A percentile compares a stretch with the other conserved stretches of the same genome.
phyloP scores from a whole-genome alignment of 2,113 vertebrate genomes.

The Stictonetta naevosa region DNA sequence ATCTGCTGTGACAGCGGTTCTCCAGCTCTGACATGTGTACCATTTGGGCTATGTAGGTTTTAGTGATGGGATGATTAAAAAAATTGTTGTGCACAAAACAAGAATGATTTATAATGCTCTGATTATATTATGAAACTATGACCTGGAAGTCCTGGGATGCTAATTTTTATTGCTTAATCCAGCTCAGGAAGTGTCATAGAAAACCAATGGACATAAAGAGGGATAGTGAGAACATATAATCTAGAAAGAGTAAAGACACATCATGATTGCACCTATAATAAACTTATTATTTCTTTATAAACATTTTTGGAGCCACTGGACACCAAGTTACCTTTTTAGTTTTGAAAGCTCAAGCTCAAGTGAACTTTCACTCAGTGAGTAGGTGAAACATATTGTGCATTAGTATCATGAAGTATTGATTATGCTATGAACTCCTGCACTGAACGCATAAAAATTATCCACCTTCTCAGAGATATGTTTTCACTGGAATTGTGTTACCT shows the following conservation, averaged over 20 bases:
- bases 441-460: background rate
- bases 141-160: background rate
- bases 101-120: background rate
- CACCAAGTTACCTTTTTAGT: background rate
- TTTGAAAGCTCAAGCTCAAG: background rate
- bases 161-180: background rate
- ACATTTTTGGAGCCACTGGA: background rate
- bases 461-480: background rate
- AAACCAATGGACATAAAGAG: background rate
- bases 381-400: background rate
- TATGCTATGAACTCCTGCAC: fast-evolving
- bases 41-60: fast-evolving
- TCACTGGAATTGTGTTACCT: background rate
- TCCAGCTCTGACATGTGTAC: background rate
- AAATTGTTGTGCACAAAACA: background rate
- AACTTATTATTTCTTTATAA: background rate
- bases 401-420: background rate
- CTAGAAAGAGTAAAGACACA: background rate
- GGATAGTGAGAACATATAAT: fast-evolving
- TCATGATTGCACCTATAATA: background rate
- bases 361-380: background rate
- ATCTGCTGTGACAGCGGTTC: background rate
- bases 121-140: background rate
- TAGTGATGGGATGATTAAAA: background rate
- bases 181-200: fast-evolving